phyloP scores from a whole-genome alignment of 2,797 vertebrate genomes.

The Coranthus polyacanthus region DNA sequence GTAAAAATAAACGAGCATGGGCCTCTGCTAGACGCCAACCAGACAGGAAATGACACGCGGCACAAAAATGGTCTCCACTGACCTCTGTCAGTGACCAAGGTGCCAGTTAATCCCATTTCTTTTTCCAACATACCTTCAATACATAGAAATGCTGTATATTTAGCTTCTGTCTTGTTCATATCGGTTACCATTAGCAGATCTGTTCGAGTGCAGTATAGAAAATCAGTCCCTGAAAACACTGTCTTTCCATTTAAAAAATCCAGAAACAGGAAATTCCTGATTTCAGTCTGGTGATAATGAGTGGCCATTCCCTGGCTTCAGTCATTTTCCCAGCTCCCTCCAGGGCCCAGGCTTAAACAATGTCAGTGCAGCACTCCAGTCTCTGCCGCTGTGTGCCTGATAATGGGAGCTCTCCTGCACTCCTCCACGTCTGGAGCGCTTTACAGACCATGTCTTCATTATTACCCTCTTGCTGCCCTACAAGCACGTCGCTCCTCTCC shows the following conservation, averaged over 20 bases:
- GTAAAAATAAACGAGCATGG: constrained; percentile 88
- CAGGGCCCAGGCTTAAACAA: constrained; percentile 77
- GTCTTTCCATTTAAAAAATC: constrained; percentile 55
- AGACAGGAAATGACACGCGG: constrained; percentile 88
- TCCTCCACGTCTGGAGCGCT: constrained; percentile 76
- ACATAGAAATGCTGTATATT: constrained; percentile 23
- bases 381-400: constrained; percentile 68
- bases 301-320: constrained; percentile 72
- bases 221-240: constrained; percentile 18
- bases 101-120: constrained; percentile 55
- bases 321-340: constrained; percentile 77
- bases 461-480: constrained; percentile 71
- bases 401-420: constrained; percentile 73
- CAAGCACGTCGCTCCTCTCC: constrained; percentile 67
- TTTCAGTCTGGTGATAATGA: constrained; percentile 83
- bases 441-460: constrained; percentile 77
- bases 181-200: constrained; percentile 32
- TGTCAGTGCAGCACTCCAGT: constrained; percentile 78
- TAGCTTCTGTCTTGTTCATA: constrained; percentile 28
- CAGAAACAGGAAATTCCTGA: constrained; percentile 82
- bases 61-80: constrained; percentile 82
- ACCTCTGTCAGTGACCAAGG: constrained; percentile 67
- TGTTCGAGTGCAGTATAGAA: constrained; percentile 20
- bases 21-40: constrained; percentile 77
- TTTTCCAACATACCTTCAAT: constrained; percentile 30